Base-by-base conservation (phyloP, 2,797 vertebrate genomes). In the Mastacembelus armatus region DNA sequence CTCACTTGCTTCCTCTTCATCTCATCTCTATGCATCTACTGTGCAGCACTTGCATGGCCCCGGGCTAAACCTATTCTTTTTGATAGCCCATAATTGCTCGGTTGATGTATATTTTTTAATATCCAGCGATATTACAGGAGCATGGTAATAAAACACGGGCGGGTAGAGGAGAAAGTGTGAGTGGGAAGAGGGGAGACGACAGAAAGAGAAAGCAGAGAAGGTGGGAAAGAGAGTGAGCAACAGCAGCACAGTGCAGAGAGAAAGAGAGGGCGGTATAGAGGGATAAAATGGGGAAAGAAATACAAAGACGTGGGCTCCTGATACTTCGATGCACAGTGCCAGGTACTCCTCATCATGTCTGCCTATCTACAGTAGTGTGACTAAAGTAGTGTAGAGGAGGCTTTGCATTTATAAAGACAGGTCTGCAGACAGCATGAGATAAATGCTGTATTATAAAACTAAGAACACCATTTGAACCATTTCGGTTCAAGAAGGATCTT, bases 31-130 rank as follows among this genome's bases (percentile, higher is more conserved):
- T 77, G 78, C 81, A 80, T 83, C 83, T 40, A 71, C 80, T n/a
- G 70, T 84, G 85, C 76, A 67, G 73, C 57, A 40, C 77, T 71
- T 19, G 57, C 47, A 83, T 67, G 59, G 81, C 93, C 87, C 71
- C 79, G 29, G 89, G 91, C 91, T 82, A 76, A 89, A 83, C 85
- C 68, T 84, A 86, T 89, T 90, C 87, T 88, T 87, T 91, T 85
- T 90, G 89, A 89, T 92, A 88, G 90, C 82, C 90, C 89, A 89
- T 92, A 92, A 93, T 92, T 92, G 92, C 91, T 88, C 59, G 66
- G 85, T 83, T 94, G 92, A 94, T 93, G 92, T 93, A 94, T 94
- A 93, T 92, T 92, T 93, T 91, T 94, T 93, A 93, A 94, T 94
- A 93, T 93, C 89, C 85, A 88, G 88, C 77, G 63, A 92, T 92